A percentile compares a stretch with the other conserved stretches of the same genome.
Conservation (phyloP, 2,113 vertebrate genomes). For the Festucalex cinctus region DNA sequence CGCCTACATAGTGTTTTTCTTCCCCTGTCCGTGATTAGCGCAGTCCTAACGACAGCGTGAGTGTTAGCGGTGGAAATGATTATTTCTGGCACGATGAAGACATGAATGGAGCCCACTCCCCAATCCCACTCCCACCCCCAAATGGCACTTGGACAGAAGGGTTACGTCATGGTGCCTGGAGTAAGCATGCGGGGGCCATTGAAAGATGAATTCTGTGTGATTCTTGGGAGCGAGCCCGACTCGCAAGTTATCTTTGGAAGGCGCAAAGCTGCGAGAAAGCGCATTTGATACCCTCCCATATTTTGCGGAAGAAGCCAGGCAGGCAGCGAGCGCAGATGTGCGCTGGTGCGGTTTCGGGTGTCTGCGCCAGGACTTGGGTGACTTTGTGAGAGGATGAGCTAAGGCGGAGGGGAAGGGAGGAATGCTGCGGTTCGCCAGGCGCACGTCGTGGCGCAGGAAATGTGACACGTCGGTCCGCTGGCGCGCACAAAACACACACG, state of each 20-base stretch:
- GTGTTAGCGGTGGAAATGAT: conserved; percentile 65
- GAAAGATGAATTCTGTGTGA: conserved; percentile 38
- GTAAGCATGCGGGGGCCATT: conserved; percentile 37
- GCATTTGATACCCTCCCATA: conserved; percentile 39
- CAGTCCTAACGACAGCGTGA: conserved; percentile 54
- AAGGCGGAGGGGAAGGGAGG: conserved; percentile 46
- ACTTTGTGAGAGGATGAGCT: conserved; percentile 60
- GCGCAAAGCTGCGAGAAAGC: conserved; percentile 23
- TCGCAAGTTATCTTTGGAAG: conserved; percentile 56
- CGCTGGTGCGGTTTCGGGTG: conserved; percentile 17
- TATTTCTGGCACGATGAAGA: conserved; percentile 52
- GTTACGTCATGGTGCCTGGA: conserved; percentile 55
- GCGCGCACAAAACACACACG: conserved; percentile 13
- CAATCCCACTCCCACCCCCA: not conserved
- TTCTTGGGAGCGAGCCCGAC: conserved; percentile 52
- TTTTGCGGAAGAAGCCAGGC: conserved; percentile 23
- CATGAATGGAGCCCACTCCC: conserved; percentile 44
- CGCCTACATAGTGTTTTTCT: conserved; percentile 20
- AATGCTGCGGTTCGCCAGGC: conserved; percentile 63
- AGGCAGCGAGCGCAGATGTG: conserved; percentile 8
- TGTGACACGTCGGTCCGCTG: conserved; percentile 48
- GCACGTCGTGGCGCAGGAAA: conserved; percentile 52
- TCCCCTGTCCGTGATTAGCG: conserved; percentile 49
- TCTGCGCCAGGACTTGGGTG: conserved; percentile 30
- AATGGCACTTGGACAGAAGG: conserved; percentile 35